Conservation (phyloP, 2,888 invertebrate species). For the Orthosia gothica region DNA sequence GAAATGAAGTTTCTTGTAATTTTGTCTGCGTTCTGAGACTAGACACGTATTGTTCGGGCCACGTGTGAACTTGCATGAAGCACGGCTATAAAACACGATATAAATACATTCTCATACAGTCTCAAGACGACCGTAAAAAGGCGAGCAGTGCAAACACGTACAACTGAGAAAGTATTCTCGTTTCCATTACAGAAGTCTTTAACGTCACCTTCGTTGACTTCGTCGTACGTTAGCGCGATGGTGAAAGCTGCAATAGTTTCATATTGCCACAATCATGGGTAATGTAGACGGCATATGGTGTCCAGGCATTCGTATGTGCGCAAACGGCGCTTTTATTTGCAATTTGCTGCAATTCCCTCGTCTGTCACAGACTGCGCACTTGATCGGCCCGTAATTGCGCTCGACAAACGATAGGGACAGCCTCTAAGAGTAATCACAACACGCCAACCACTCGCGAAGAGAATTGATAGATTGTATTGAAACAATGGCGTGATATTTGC, state of each 20-base stretch:
- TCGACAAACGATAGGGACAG: conserved; percentile 43
- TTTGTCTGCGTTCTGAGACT: not conserved
- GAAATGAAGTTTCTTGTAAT: conserved; percentile 6
- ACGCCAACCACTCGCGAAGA: conserved; percentile 28
- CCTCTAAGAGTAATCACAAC: conserved; percentile 55
- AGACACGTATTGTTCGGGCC: conserved; percentile 27
- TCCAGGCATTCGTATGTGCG: conserved; percentile 55
- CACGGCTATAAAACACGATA: conserved; percentile 42
- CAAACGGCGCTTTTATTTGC: conserved; percentile 68
- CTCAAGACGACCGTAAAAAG: conserved; percentile 60
- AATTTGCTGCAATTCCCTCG: conserved; percentile 72
- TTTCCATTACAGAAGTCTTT: conserved; percentile 68
- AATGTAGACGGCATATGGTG: conserved; percentile 65
- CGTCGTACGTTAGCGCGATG: conserved; percentile 44
- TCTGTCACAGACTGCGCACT: conserved; percentile 55
- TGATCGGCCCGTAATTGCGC: conserved; percentile 61
- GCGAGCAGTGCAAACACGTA: conserved; percentile 64
- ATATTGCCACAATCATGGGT: conserved; percentile 66
- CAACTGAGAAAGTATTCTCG: conserved; percentile 69
- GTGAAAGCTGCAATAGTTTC: conserved; percentile 72
- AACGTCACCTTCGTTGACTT: conserved; percentile 28
- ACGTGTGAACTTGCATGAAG: conserved; percentile 44
- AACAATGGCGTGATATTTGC: conserved; percentile 36
- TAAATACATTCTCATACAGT: conserved; percentile 49
- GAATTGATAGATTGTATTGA: conserved; percentile 33